Evolutionary conservation across 1,140 invertebrate species (phyloP), one percentile per base, ranked within the genome.

Genomic region (Drosophila kurseongensis): DNA sequence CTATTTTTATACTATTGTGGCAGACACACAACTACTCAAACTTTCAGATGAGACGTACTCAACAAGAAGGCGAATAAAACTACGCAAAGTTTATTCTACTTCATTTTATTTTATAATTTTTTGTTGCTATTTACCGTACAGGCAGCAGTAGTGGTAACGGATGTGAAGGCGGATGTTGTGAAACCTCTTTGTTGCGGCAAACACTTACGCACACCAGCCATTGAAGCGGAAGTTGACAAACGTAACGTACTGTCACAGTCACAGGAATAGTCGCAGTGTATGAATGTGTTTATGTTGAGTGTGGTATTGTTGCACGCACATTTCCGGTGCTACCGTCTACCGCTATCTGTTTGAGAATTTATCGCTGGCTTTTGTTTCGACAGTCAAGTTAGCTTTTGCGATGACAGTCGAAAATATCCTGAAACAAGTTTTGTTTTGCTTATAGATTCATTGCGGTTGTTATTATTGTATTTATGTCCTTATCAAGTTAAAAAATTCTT

Each of bases 181-280:
- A 82, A 82, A 59, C 74, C 74, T 72, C 60, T 82, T 73, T 81
- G 78, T 81, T 77, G 73, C 63, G 61, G 59, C 51, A 60, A 61
- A 65, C 45, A 67, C 74, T 52, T 47, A 75, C 35, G 57, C 47
- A 74, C 52, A 74, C 71, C 41, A 66, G 16, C 60, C 78, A 57
- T 58, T 63, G 54, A 77, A 83, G 57, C 80, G 80, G 80, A 83
- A 83, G 80, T 75, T 65, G 72, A 65, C 69, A 78, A 82, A 71
- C 75, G 72, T 75, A 75, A 48, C 71, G 60, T 59, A 63, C 71
- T 63, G 71, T 65, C 51, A 63, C 50, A 63, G 57, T 74, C 18
- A 35, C 38, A 40, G 50, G 40, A 35, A 66, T 42, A 44, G 32
- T 38, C 14, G 9, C 12, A 35, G 51, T 50, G 5, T 35, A 32